These are phyloP conservation scores for Cepaea hortensis DNA, from an alignment of 2,888 invertebrate species.

Conservation along the genomic window DNA sequence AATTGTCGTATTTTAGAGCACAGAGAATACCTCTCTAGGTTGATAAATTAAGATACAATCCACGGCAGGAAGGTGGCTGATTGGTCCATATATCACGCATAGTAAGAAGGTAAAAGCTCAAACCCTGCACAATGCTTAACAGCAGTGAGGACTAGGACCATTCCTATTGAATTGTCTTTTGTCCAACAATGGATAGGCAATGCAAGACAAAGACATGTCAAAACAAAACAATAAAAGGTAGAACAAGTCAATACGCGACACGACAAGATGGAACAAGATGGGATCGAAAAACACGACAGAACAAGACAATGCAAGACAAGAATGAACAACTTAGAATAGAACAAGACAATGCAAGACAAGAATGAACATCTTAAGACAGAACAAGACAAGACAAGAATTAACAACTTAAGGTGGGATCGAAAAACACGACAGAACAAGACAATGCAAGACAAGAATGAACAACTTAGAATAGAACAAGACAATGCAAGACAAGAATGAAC, in stretches of 20 bases:
- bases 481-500: not conserved
- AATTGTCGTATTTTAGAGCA: too few relatives aligned
- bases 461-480: not conserved
- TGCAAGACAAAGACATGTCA: not conserved
- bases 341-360: not conserved
- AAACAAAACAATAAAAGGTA: not conserved
- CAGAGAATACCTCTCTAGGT: too few relatives aligned
- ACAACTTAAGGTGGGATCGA: not conserved
- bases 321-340: not conserved
- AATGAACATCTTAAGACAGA: not conserved
- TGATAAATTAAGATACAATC: too few relatives aligned
- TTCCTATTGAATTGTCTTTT: too few relatives aligned
- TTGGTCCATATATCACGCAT: too few relatives aligned
- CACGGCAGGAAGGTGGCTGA: too few relatives aligned
- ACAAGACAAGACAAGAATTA: not conserved
- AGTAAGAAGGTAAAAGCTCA: too few relatives aligned
- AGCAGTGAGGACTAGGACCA: too few relatives aligned
- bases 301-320: not conserved
- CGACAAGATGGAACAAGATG: not conserved
- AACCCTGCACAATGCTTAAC: too few relatives aligned
- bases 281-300: not conserved
- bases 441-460: not conserved
- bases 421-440: not conserved
- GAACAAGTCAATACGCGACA: not conserved
- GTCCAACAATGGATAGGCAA: not conserved